A percentile compares a stretch with the other conserved stretches of the same genome.
These are phyloP conservation scores for Mythimna lalbum DNA, from an alignment of 2,888 invertebrate species.

Conservation along the genomic window DNA sequence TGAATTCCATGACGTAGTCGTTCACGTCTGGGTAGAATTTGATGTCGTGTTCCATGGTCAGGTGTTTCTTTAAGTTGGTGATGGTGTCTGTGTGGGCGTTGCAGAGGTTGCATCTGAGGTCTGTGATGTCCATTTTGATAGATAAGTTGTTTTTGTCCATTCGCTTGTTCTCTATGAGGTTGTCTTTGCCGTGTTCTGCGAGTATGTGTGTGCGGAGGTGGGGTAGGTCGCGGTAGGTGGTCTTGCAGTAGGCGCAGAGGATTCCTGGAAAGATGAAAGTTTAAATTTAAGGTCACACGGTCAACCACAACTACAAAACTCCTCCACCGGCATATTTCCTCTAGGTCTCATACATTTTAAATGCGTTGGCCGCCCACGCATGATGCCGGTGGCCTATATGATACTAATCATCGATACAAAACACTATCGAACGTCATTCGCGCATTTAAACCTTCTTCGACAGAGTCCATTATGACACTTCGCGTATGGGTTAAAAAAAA, in stretches of 20 bases:
- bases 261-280: conserved; percentile 74
- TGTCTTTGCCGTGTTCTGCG: conserved; percentile 69
- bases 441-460: no score
- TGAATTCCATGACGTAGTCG: conserved; percentile 84
- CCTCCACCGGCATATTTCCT: no score
- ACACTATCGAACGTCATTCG: no score
- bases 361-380: no score
- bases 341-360: no score
- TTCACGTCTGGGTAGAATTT: conserved; percentile 80
- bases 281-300: no score
- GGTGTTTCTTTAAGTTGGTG: conserved; percentile 75
- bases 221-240: conserved; percentile 68
- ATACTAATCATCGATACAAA: no score
- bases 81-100: conserved; percentile 69
- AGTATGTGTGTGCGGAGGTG: conserved; percentile 73
- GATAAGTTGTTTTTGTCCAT: conserved; percentile 82
- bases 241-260: conserved; percentile 82
- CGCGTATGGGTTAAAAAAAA: no score
- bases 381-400: no score
- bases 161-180: conserved; percentile 72
- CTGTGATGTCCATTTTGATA: conserved; percentile 83
- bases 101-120: conserved; percentile 80
- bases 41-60: conserved; percentile 76
- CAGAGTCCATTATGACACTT: no score
- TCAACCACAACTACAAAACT: no score